Base-by-base conservation (phyloP, 1,140 invertebrate genomes). In the Andricus grossulariae region DNA sequence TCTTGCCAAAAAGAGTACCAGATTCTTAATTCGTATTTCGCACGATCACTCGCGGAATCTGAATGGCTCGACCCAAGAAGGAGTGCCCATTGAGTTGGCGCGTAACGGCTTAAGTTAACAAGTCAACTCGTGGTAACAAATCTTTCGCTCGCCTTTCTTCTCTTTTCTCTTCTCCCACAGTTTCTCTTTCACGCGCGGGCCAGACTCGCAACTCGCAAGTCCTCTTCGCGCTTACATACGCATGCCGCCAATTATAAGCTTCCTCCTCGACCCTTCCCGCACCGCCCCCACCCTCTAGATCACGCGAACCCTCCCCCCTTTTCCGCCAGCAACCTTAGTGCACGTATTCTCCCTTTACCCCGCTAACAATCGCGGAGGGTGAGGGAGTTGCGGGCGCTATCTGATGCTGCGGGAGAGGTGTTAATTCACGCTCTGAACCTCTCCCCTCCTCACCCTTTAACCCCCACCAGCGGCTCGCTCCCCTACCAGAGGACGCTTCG, bases 321-420 rank as follows among this genome's bases (percentile, higher is more conserved):
- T 76, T 78, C 77, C 76, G 71, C 60, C 76, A 51, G 70, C 74
- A 74, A 71, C 15, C 81, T 72, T 76, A 73, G 76, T 74, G 70
- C 74, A 45, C 39, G 39, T 7, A 45, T 71, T 82, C 79, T 76
- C 73, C 76, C 54, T 71, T 81, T 78, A 79, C 80, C 73, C 79
- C 74, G 51, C 57, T 79, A 79, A 81, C 82, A 75, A 79, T 75
- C 71, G 72, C 76, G 74, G 82, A 79, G 83, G 83, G 78, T 80
- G 81, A 85, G 83, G 81, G 80, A 81, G 81, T 82, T 85, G 70
- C 85, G 84, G 79, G 85, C 84, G 81, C 80, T 89, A 90, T 89
- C 88, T 89, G 90, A 90, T 90, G 83, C 80, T 81, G 84, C 85
- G 82, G 83, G 84, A 87, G 88, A 89, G 88, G 88, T 90, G 89